phyloP scores from a whole-genome alignment of 2,888 invertebrate genomes.

The Aporophyla nigra region DNA sequence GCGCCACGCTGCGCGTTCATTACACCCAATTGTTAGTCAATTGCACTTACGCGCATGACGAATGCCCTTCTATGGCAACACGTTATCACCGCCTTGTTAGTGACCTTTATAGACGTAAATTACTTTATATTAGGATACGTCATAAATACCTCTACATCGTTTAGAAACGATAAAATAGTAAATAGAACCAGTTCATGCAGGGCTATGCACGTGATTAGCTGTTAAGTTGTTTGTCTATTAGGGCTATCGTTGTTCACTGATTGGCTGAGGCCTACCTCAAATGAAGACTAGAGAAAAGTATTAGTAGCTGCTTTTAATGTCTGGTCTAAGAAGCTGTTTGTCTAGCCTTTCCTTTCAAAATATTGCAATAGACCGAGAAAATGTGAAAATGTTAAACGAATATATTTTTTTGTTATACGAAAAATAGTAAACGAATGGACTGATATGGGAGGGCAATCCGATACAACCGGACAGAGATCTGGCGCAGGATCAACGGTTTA shows the following conservation, averaged over 20 bases:
- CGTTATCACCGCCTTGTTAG: slow-evolving; percentile 56
- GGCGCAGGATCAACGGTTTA: no score
- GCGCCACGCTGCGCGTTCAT: slow-evolving; percentile 57
- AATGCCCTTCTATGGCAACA: slow-evolving; percentile 39
- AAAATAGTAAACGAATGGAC: no score
- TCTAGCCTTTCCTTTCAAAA: no score
- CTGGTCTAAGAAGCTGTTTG: neutral
- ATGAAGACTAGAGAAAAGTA: neutral
- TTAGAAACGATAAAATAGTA: slow-evolving; percentile 3
- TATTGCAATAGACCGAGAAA: neutral
- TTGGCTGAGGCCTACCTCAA: neutral
- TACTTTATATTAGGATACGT: slow-evolving; percentile 35
- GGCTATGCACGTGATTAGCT: neutral
- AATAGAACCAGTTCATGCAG: slow-evolving; percentile 3
- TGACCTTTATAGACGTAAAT: slow-evolving; percentile 54
- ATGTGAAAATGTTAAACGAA: no score
- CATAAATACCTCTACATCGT: slow-evolving; percentile 17
- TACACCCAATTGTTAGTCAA: slow-evolving; percentile 64
- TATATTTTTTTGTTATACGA: no score
- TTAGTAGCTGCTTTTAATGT: neutral
- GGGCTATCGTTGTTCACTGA: neutral
- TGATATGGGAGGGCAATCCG: no score
- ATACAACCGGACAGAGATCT: no score
- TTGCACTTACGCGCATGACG: slow-evolving; percentile 43
- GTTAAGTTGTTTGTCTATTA: slow-evolving; percentile 18